These are phyloP conservation scores for Ostrea denselamellosa DNA, from an alignment of 1,140 invertebrate genomes.

Conservation along the genomic window DNA sequence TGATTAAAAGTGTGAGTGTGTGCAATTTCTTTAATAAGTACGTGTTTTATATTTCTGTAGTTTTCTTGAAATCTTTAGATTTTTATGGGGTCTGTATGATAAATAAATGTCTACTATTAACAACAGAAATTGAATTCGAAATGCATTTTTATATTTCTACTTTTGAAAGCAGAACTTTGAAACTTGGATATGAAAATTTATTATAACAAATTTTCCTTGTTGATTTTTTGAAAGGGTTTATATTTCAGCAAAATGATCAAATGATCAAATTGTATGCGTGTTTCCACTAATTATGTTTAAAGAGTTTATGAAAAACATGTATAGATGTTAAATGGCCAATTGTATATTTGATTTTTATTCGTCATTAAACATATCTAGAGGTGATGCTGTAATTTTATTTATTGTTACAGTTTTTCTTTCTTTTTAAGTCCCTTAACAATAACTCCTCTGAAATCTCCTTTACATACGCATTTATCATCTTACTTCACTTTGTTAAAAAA, in stretches of 20 bases:
- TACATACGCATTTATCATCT: background rate
- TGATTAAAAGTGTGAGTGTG: constrained; percentile 21
- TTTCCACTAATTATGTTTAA: constrained; percentile 16
- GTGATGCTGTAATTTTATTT: background rate
- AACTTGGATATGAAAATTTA: background rate
- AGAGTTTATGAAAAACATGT: constrained; percentile 3
- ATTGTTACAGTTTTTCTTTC: background rate
- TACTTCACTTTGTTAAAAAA: background rate
- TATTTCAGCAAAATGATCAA: background rate
- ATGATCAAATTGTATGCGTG: background rate
- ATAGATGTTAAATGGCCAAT: constrained; percentile 7
- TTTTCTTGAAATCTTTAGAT: background rate
- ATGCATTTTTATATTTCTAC: background rate
- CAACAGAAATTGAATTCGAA: background rate
- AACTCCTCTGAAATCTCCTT: background rate
- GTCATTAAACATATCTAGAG: background rate
- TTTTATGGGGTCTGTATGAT: background rate
- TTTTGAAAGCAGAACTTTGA: background rate
- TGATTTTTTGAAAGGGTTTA: background rate
- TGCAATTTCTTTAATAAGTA: constrained; percentile 35
- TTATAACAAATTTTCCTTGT: background rate
- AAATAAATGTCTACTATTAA: background rate
- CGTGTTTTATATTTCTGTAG: background rate
- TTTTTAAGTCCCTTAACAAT: background rate
- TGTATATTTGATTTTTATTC: background rate